A percentile compares a stretch with the other conserved stretches of the same genome.
Evolutionary conservation across 1,140 invertebrate genomes (phyloP).

Genomic region (Lepeophtheirus salmonis): DNA sequence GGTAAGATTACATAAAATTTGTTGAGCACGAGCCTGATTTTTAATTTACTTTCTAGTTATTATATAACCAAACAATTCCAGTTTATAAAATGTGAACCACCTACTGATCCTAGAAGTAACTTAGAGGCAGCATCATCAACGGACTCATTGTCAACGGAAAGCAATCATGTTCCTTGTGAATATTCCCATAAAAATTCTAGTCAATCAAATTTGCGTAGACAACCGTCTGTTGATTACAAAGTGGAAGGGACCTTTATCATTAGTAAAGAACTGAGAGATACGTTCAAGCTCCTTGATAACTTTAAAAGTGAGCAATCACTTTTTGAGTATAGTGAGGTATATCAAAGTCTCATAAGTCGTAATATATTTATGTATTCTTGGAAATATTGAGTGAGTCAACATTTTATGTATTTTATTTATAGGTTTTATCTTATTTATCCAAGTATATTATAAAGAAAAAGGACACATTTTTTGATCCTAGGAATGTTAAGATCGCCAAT

Average conservation of each 20-base stretch:
- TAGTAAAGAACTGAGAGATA: not conserved
- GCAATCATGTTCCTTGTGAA: no score
- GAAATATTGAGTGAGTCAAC: not conserved
- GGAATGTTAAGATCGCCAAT: constrained; percentile 14
- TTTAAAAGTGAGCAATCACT: not conserved
- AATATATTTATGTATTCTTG: not conserved
- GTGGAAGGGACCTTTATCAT: not conserved
- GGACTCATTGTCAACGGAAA: no score
- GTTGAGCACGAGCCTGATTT: no score
- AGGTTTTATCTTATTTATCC: not conserved
- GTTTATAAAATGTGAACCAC: no score
- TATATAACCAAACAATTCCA: no score
- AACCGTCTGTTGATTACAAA: not conserved
- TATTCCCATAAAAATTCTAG: no score
- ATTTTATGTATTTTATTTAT: not conserved
- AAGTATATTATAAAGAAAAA: constrained; percentile 13
- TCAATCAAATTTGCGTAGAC: not conserved
- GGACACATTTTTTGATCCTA: constrained; percentile 2
- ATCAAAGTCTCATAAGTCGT: not conserved
- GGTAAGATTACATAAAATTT: no score
- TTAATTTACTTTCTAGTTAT: no score
- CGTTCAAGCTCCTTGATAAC: not conserved
- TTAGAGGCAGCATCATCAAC: no score
- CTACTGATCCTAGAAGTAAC: no score
- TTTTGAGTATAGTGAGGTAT: not conserved